A percentile compares a stretch with the other conserved stretches of the same genome.
Evolutionary conservation across 2,797 vertebrate species (phyloP).

Genomic region (Hozukius guyotensis): DNA sequence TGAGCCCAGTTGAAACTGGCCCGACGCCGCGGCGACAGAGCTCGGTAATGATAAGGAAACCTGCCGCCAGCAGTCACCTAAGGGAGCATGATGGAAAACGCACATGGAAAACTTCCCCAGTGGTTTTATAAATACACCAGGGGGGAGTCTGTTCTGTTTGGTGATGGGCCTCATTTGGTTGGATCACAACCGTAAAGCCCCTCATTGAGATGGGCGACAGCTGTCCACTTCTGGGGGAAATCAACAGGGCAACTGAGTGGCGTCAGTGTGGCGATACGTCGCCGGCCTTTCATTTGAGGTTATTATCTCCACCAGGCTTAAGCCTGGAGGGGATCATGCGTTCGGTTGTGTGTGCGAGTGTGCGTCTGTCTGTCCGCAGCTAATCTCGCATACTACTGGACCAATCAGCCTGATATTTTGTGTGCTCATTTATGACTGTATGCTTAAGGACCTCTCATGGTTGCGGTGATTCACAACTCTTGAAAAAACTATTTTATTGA

Average conservation of each 20-base stretch:
- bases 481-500: background rate
- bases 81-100: constrained; percentile 35
- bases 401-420: background rate
- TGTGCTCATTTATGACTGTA: background rate
- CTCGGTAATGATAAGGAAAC: constrained; percentile 15
- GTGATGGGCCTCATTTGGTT: constrained; percentile 29
- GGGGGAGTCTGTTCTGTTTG: background rate
- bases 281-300: background rate
- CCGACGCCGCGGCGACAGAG: background rate
- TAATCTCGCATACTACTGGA: background rate
- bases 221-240: constrained; percentile 48
- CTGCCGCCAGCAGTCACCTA: background rate
- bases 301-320: background rate
- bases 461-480: background rate
- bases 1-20: background rate
- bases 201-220: constrained; percentile 47
- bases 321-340: background rate
- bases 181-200: constrained; percentile 48
- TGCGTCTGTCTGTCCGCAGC: background rate
- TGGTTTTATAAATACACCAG: constrained; percentile 62
- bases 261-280: background rate
- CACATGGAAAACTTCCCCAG: constrained; percentile 48
- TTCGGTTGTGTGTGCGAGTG: background rate
- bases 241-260: background rate
- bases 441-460: background rate